Evolutionary conservation across 2,797 vertebrate species (phyloP).

Genomic region (Crenuchus spilurus): DNA sequence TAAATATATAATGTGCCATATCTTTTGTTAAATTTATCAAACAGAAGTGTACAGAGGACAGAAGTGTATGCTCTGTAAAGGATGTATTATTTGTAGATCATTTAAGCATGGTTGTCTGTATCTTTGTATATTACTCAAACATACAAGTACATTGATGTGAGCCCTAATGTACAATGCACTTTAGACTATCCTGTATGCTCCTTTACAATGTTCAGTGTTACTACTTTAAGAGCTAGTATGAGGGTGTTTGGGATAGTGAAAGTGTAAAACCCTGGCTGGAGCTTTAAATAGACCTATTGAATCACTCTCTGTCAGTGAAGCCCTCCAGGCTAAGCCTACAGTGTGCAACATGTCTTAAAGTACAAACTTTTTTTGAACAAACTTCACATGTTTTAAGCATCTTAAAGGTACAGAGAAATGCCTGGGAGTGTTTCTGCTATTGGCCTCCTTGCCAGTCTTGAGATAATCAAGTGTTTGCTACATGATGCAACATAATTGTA

Average conservation of each 20-base stretch:
- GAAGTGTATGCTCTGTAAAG: neutral
- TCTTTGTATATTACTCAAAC: no score
- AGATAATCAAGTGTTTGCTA: constrained; percentile 24
- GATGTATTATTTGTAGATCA: no score
- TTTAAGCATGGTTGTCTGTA: no score
- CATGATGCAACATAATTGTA: constrained; percentile 44
- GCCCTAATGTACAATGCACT: neutral
- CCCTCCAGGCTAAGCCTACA: neutral
- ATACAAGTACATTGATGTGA: no score
- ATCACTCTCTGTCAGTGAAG: neutral
- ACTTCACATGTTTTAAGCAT: neutral
- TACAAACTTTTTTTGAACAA: neutral
- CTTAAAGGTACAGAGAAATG: neutral
- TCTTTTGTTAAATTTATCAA: no score
- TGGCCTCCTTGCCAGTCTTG: neutral
- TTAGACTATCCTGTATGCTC: neutral
- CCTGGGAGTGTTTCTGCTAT: constrained; percentile 1
- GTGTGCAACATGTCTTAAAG: neutral
- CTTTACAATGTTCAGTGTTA: neutral
- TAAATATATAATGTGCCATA: no score
- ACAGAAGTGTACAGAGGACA: no score
- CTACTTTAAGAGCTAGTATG: neutral
- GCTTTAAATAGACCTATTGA: constrained; percentile 26
- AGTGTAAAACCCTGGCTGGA: constrained; percentile 2
- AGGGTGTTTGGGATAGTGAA: neutral